Conservation (phyloP, 2,113 vertebrate genomes). For the Odontesthes bonariensis region DNA sequence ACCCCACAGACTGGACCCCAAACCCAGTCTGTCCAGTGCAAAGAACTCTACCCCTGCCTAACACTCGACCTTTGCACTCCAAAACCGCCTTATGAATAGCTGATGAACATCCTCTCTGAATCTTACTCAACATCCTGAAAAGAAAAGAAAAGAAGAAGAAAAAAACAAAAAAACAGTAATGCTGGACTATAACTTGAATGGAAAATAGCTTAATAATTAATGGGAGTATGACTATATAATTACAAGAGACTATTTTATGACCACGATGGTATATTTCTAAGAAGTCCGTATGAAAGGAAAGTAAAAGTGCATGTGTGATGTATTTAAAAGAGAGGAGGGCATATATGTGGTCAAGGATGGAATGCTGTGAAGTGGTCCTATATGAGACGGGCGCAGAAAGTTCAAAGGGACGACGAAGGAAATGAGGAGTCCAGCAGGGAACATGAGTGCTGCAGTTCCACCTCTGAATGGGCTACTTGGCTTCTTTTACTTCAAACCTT, state of each 20-base stretch:
- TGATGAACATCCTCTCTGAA: constrained; percentile 16
- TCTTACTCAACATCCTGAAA: constrained; percentile 17
- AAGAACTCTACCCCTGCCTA: constrained; percentile 85
- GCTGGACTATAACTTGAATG: constrained; percentile 18
- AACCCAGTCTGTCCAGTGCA: constrained; percentile 83
- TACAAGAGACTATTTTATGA: constrained; percentile 43
- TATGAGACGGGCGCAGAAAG: constrained; percentile 47
- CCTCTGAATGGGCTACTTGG: constrained; percentile 8
- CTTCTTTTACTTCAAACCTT: constrained; percentile 14
- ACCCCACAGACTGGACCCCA: constrained; percentile 87
- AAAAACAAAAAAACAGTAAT: background rate
- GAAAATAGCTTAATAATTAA: constrained; percentile 30
- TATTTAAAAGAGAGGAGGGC: constrained; percentile 29
- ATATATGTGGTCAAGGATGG: constrained; percentile 57
- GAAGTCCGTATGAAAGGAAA: constrained; percentile 46
- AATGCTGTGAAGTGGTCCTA: constrained; percentile 49
- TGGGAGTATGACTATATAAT: constrained; percentile 24
- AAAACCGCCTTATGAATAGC: constrained; percentile 15
- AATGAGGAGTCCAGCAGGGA: constrained; percentile 45
- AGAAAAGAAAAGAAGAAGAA: background rate
- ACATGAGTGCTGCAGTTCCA: constrained; percentile 14
- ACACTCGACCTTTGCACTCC: constrained; percentile 53
- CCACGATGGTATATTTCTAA: constrained; percentile 64
- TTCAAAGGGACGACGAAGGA: constrained; percentile 37
- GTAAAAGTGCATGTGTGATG: constrained; percentile 56